Evolutionary conservation across 1,140 invertebrate species (phyloP).

Genomic region (Drosophila nigromelanica): DNA sequence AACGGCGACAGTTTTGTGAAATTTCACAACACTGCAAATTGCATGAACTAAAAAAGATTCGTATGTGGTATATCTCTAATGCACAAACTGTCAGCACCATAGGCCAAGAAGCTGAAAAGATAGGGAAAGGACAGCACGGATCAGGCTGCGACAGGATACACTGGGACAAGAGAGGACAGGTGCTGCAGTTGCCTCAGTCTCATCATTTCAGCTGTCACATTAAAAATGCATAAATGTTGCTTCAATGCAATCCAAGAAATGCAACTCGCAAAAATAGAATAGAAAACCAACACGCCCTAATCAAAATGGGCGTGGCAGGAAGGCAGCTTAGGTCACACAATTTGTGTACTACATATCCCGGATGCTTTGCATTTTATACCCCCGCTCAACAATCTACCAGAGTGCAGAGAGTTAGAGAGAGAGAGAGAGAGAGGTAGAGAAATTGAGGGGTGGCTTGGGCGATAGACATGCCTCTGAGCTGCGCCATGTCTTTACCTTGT

Average conservation of each 20-base stretch:
- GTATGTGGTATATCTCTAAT: conserved; percentile 21
- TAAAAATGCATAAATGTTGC: conserved; percentile 81
- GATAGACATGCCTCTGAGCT: conserved; percentile 48
- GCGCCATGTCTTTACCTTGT: conserved; percentile 74
- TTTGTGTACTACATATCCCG: conserved; percentile 49
- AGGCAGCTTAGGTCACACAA: conserved; percentile 35
- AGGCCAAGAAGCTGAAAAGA: conserved; percentile 18
- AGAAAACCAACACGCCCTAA: conserved; percentile 24
- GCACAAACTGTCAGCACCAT: conserved; percentile 53
- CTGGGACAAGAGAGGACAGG: too few species aligned
- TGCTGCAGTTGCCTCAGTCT: conserved; percentile 43
- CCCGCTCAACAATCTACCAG: conserved; percentile 11
- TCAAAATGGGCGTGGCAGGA: conserved; percentile 45
- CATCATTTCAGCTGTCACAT: conserved; percentile 79
- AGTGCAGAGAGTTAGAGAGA: conserved; percentile 5
- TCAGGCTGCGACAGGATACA: background rate
- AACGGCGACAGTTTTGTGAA: conserved; percentile 45
- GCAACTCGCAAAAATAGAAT: conserved; percentile 69
- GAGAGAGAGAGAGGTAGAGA: background rate
- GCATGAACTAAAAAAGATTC: conserved; percentile 39
- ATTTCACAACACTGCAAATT: conserved; percentile 72
- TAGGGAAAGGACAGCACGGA: background rate
- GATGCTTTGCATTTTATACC: conserved; percentile 39
- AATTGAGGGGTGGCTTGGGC: background rate
- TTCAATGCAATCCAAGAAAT: conserved; percentile 81